Evolutionary conservation across 2,888 invertebrate genomes (phyloP).

Genomic region (Acanthosoma haemorrhoidale): DNA sequence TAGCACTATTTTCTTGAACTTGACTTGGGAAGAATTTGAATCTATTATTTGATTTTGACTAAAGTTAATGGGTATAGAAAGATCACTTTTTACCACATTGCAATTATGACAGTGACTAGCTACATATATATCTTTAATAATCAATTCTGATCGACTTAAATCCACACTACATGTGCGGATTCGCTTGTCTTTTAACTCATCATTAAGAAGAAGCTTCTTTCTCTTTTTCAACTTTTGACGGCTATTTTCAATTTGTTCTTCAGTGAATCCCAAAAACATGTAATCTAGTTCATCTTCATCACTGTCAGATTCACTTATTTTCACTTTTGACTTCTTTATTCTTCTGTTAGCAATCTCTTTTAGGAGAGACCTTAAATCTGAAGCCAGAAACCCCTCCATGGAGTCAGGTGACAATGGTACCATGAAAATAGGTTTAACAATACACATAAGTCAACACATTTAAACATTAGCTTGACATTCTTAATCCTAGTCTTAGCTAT

Average conservation of each 20-base stretch:
- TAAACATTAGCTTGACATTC: too few species aligned
- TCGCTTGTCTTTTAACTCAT: neutral
- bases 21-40: neutral
- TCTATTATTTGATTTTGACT: neutral
- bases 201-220: neutral
- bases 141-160: neutral
- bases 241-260: neutral
- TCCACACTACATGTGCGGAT: slow-evolving; percentile 2
- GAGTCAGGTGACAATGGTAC: neutral
- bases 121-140: neutral
- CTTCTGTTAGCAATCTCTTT: neutral
- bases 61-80: neutral
- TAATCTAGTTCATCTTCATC: neutral
- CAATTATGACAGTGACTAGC: neutral
- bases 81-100: neutral
- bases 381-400: neutral
- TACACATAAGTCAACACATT: neutral
- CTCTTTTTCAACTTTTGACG: neutral
- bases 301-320: neutral
- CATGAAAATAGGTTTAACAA: neutral
- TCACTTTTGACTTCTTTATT: neutral
- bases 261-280: neutral
- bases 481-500: too few species aligned
- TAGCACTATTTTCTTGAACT: neutral
- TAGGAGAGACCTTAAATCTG: neutral